Evolutionary conservation across 2,113 vertebrate species (phyloP).

Genomic region (Atherinomorus stipes): DNA sequence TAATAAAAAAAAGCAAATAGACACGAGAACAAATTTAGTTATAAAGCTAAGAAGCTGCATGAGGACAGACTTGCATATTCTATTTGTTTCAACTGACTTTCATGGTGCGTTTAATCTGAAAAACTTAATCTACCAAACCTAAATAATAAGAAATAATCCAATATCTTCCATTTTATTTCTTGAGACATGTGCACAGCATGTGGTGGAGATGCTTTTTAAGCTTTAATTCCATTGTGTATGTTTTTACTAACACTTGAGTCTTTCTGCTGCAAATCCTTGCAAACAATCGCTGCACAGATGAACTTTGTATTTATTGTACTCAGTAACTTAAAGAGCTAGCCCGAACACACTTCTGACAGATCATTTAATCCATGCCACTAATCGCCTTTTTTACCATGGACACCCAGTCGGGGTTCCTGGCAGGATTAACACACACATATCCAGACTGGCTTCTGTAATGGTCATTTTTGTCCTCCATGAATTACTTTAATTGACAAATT

Average conservation of each 20-base stretch:
- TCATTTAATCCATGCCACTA: constrained; percentile 51
- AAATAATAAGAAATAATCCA: too few relatives aligned
- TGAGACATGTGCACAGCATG: not conserved
- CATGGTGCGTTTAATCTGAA: too few relatives aligned
- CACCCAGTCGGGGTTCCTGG: constrained; percentile 25
- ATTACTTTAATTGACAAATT: constrained; percentile 27
- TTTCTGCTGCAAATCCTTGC: not conserved
- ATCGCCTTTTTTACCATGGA: constrained; percentile 45
- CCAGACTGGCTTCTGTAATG: not conserved
- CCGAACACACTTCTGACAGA: constrained; percentile 33
- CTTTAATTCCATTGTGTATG: not conserved
- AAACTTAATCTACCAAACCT: too few relatives aligned
- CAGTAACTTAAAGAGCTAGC: constrained; percentile 4
- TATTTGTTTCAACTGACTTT: too few relatives aligned
- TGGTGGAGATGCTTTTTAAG: not conserved
- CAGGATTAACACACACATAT: constrained; percentile 37
- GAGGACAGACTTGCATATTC: too few relatives aligned
- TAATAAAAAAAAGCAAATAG: too few relatives aligned
- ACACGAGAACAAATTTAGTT: too few relatives aligned
- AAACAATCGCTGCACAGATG: not conserved
- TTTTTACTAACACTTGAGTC: constrained; percentile 3
- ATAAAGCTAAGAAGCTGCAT: too few relatives aligned
- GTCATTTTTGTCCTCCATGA: not conserved
- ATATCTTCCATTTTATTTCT: not conserved
- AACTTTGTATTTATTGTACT: constrained; percentile 31